Evolutionary conservation across 1,140 invertebrate species (phyloP).

Genomic region (Scaptomyza hsui): DNA sequence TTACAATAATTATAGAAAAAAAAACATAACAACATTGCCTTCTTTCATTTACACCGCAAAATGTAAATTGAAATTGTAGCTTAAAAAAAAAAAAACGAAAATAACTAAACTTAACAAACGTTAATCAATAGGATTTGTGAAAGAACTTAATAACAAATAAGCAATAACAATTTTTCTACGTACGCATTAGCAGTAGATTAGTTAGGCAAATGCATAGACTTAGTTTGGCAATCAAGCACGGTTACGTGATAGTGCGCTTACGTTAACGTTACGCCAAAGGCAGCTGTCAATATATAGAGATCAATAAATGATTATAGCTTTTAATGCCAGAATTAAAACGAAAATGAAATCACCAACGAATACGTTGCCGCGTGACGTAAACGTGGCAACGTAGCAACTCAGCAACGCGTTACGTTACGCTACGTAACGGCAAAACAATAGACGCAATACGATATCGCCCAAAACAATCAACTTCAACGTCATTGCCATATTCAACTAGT

Average conservation of each 20-base stretch:
- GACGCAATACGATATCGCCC: slow-evolving; percentile 28
- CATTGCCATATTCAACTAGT: slow-evolving; percentile 16
- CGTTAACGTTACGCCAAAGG: slow-evolving; percentile 58
- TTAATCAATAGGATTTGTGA: slow-evolving; percentile 41
- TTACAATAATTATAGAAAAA: slow-evolving; percentile 20
- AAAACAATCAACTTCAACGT: slow-evolving; percentile 28
- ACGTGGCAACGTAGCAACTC: slow-evolving; percentile 64
- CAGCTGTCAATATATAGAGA: slow-evolving; percentile 64
- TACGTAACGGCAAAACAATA: slow-evolving; percentile 51
- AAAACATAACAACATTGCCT: slow-evolving; percentile 74
- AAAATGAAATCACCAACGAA: slow-evolving; percentile 82
- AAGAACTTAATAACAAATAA: slow-evolving; percentile 19
- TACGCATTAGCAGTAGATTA: slow-evolving; percentile 48
- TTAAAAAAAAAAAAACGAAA: slow-evolving; percentile 42
- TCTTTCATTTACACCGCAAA: slow-evolving; percentile 60
- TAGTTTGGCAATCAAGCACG: slow-evolving; percentile 36
- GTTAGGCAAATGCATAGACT: slow-evolving; percentile 63
- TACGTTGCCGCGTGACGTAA: slow-evolving; percentile 68
- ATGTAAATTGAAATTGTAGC: slow-evolving; percentile 40
- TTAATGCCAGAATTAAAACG: slow-evolving; percentile 77
- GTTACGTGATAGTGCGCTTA: slow-evolving; percentile 58
- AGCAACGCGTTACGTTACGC: slow-evolving; percentile 61
- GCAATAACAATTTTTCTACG: slow-evolving; percentile 62
- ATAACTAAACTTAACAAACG: slow-evolving; percentile 36
- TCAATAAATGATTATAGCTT: slow-evolving; percentile 80